Evolutionary conservation across 2,888 invertebrate species (phyloP).

Genomic region (Meganola albula): DNA sequence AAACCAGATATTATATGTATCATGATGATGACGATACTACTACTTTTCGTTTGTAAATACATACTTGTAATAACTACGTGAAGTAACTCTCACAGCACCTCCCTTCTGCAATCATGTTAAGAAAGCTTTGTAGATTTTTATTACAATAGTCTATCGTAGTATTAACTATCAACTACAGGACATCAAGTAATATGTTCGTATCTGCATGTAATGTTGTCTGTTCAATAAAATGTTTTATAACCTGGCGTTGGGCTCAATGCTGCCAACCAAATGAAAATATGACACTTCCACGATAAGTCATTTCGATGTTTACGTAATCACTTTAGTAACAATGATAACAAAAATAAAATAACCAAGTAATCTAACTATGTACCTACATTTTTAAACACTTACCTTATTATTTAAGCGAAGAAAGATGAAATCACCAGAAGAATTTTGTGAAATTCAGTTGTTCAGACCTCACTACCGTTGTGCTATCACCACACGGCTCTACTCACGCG

Average conservation of each 20-base stretch:
- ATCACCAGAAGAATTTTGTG: background rate
- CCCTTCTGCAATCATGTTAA: too few relatives aligned
- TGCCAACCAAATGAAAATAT: conserved; percentile 21
- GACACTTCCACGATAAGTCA: conserved; percentile 2
- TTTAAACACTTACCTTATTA: conserved; percentile 1
- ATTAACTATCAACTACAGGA: too few relatives aligned
- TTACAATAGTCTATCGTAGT: too few relatives aligned
- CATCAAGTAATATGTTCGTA: too few relatives aligned
- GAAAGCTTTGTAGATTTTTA: too few relatives aligned
- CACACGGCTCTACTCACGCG: conserved; percentile 35
- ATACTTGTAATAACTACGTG: too few relatives aligned
- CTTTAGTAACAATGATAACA: background rate
- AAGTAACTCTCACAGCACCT: too few relatives aligned
- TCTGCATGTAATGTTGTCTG: too few relatives aligned
- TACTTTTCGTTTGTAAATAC: too few relatives aligned
- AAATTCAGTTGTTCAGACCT: background rate
- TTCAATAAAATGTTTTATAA: too few relatives aligned
- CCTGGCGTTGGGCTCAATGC: conserved; percentile 10
- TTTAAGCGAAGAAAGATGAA: background rate
- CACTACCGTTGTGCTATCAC: background rate
- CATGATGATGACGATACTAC: too few relatives aligned
- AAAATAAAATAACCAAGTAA: background rate
- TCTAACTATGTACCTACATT: background rate
- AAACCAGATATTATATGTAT: too few relatives aligned
- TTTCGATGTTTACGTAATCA: conserved; percentile 4